Percentiles rank a stretch among this genome's conserved stretches.
Conservation (phyloP, 2,113 vertebrate species). For the Oreamnos americanus region DNA sequence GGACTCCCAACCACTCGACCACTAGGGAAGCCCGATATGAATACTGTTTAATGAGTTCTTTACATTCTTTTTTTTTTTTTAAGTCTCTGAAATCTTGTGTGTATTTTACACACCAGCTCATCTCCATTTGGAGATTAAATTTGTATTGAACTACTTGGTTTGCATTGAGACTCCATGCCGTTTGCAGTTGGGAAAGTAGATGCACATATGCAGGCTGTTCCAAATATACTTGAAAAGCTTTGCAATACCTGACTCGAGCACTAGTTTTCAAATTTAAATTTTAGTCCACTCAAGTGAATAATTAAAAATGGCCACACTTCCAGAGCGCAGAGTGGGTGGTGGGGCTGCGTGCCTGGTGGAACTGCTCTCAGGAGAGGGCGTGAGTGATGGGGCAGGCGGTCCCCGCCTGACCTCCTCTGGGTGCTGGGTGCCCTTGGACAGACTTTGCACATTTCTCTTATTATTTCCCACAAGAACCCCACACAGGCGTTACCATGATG, state of each 20-base stretch:
- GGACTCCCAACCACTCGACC: neutral
- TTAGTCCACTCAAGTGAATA: neutral
- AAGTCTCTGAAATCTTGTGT: neutral
- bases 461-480: accelerated
- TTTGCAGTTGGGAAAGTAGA: neutral
- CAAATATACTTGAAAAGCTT: neutral
- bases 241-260: neutral
- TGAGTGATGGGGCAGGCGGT: neutral
- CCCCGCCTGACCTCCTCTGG: neutral
- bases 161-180: no score
- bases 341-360: neutral
- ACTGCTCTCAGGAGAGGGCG: neutral
- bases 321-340: neutral
- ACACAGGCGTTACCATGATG: no score
- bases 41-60: neutral
- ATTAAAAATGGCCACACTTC: no score
- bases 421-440: neutral
- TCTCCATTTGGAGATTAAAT: neutral
- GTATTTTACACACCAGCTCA: neutral
- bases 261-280: neutral
- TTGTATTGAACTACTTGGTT: neutral
- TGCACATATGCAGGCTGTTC: neutral
- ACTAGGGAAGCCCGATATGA: neutral
- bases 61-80: neutral
- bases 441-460: neutral